Base-by-base conservation (phyloP, 1,140 invertebrate genomes). In the Arctopsyche grandis region DNA sequence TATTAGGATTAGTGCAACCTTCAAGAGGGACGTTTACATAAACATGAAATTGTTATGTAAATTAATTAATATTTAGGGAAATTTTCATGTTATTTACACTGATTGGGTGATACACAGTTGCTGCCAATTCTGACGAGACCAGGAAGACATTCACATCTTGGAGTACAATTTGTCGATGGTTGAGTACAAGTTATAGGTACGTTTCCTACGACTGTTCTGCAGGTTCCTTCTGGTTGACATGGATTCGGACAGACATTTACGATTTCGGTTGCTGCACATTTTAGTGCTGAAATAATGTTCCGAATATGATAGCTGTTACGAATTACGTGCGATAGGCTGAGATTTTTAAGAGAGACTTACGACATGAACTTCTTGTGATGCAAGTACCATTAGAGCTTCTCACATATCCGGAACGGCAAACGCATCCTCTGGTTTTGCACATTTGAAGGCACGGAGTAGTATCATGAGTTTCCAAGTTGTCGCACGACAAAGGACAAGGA, bases 401-500 rank as follows among this genome's bases (percentile, higher is more conserved):
- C n/a, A 80, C 75, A 58, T 73, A 81, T n/a, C 80, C 80, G 0
- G 16, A n/a, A 5, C 29, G 74, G 29, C 80, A 81, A 24, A 58
- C 46, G 43, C 79, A 80, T 0, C 79, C 79, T 63, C 26, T 43
- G 43, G 44, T 24, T 70, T 75, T 38, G 21, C 79, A 80, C 26
- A 60, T 66, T 14, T n/a, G 22, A 29, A 24, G 16, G 26, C 79
- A 80, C 0, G 43, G 19, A 44, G 16, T 19, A 3, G 5, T 48
- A 21, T 21, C 26, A 38, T 12, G 7, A 7, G 44, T 14, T 14
- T 21, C 14, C 21, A 76, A 43, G 52, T 81, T 81, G 29, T 78
- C 76, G 46, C 80, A 81, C 5, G 80, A 69, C 10, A 26, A 10
- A 5, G 80, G 80, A 58, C 80, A 81, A 52, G 80, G 76, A 63